These are phyloP conservation scores for Ladona fulva DNA, from an alignment of 1,140 invertebrate species.

Conservation along the genomic window DNA sequence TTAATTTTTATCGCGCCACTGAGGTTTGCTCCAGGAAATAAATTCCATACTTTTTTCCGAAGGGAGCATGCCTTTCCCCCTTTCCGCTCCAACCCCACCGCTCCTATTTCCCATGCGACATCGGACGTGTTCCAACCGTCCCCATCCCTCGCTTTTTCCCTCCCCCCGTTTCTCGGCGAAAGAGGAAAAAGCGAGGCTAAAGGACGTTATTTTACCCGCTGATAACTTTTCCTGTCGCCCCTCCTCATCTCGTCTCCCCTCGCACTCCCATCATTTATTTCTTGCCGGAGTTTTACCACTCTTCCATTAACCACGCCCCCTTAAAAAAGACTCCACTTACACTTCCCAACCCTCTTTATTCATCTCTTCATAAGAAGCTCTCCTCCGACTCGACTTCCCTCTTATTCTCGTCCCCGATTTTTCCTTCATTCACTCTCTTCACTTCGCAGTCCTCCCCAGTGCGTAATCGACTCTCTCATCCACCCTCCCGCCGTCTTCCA, in stretches of 20 bases:
- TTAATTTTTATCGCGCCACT: conserved; percentile 5
- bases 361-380: not conserved
- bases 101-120: not conserved
- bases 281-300: not conserved
- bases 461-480: conserved; percentile 20
- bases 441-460: not conserved
- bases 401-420: conserved; percentile 12
- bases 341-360: not conserved
- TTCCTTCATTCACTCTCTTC: conserved; percentile 21
- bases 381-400: not conserved
- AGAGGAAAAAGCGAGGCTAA: conserved; percentile 9
- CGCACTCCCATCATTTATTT: not conserved
- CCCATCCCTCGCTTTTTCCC: not conserved
- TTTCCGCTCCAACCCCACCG: not conserved
- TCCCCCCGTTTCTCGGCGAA: not conserved
- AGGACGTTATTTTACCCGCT: not conserved
- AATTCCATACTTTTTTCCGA: not conserved
- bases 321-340: not conserved
- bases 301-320: not conserved
- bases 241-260: not conserved
- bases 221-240: conserved; percentile 1
- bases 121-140: not conserved
- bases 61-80: not conserved
- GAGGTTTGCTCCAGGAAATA: not conserved
- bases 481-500: conserved; percentile 19